Evolutionary conservation across 2,113 vertebrate species (phyloP), one percentile per base, ranked within the genome.

Genomic region (Globicephala melas): DNA sequence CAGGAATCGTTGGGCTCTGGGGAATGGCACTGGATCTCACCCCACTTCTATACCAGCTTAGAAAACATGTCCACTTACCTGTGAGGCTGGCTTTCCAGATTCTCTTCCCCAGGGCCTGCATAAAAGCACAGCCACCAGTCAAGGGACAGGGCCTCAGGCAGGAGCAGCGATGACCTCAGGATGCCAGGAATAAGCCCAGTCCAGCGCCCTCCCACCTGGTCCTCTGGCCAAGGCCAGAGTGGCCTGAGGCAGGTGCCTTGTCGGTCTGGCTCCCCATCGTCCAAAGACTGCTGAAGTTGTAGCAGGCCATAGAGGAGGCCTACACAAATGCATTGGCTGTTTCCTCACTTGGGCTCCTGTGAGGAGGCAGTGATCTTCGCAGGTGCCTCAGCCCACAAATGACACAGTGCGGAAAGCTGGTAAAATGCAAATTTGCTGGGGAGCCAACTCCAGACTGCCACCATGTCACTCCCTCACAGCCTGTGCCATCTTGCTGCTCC

Each of bases 251-350:
- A 15, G 81, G 53, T 71, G 65, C 25, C 67, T 13, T n/a, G 28
- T 14, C 0, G 1, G 36, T 44, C 36, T 44, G 2, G 53, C 25
- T 76, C 63, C 3, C 38, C 0, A 4, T 26, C 5, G 1, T 55
- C 53, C 20, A 15, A 36, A 79, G 68, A 25, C 53, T 65, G 31
- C 55, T 70, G 68, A n/a, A 31, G 47, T 14, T 12, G 0, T 10
- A 11, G n/a, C 58, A 17, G 74, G 50, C 88, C 26, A 3, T 1
- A 2, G 13, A 36, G 38, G 20, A 47, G 25, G 76, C 11, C n/a
- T 20, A 36, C 2, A 26, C 15, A 2, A 77, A 70, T 11, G 23
- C 82, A 11, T 8, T 12, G 0, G 50, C 10, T 91, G 33, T 53
- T 33, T 74, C 71, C 79, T 63, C 25, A 11, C 6, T 10, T 44